Evolutionary conservation across 2,888 invertebrate species (phyloP), one percentile per base, ranked within the genome.

Genomic region (Sesamia inferens): DNA sequence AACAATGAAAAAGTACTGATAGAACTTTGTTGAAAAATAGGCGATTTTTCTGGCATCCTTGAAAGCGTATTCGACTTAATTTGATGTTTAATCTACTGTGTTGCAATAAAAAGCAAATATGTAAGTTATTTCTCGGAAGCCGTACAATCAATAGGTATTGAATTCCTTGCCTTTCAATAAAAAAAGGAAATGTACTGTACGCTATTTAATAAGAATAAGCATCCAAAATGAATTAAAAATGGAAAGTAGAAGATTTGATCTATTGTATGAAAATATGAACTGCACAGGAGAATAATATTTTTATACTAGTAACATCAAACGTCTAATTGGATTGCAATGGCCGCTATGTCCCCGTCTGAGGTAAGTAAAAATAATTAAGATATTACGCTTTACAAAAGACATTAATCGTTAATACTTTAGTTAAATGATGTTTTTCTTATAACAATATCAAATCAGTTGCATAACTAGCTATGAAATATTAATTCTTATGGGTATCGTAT

Each of bases 271-370:
- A 76, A 39, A n/a, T 54, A 68, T n/a, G 58, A 54, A 47, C 11
- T 65, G n/a, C 65, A 57, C 22, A 71, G 11, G 10, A 67, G 7
- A 67, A 19, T 44, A 62, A 83, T 87, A 87, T 89, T 82, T 85
- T 57, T 75, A 63, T 55, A 64, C 80, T 93, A 88, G 94, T 88
- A 95, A 94, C 92, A 93, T 90, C 87, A 92, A 90, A 93, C 90
- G 92, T 93, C 93, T 93, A 92, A 95, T 94, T 95, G 92, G 93
- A 95, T 94, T 96, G 97, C 97, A 97, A 97, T 97, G 97, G 97
- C 97, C 96, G 97, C 97, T 96, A 97, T 97, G 97, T 97, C 97
- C 93, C 97, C 97, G 95, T 97, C 97, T 92, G 97, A 97, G 97
- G 97, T 97, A 94, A 96, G 97, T 96, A 91, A 92, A 93, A 93